A percentile compares a stretch with the other conserved stretches of the same genome.
These are phyloP conservation scores for Falcaria lacertinaria DNA, from an alignment of 2,888 invertebrate species.

Conservation along the genomic window DNA sequence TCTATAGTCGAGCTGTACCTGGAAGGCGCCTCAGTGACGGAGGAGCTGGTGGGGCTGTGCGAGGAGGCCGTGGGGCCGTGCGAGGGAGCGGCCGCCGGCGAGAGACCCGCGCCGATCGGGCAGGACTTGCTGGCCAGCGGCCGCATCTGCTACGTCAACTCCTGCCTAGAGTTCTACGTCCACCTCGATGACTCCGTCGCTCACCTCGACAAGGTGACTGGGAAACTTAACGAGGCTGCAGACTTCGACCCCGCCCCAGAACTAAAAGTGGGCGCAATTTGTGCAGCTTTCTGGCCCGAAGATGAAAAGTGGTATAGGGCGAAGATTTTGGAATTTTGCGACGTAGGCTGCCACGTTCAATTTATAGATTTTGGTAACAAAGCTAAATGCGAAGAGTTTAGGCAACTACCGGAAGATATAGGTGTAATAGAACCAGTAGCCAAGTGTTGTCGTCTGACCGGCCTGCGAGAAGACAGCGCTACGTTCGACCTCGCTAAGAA, in stretches of 20 bases:
- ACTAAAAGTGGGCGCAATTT: constrained; percentile 79
- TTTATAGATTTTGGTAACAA: constrained; percentile 87
- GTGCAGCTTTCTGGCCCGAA: constrained; percentile 83
- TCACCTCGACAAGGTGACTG: constrained; percentile 81
- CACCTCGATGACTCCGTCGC: constrained; percentile 80
- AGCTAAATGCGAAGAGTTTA: constrained; percentile 79
- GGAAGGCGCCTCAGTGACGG: constrained; percentile 82
- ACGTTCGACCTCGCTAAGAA: constrained; percentile 62
- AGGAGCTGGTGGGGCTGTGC: constrained; percentile 78
- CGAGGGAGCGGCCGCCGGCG: constrained; percentile 53
- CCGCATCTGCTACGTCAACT: constrained; percentile 83
- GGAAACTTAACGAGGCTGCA: constrained; percentile 72
- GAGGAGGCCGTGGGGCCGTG: constrained; percentile 77
- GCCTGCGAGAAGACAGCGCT: constrained; percentile 58
- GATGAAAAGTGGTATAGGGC: constrained; percentile 85
- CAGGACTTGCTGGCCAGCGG: constrained; percentile 74
- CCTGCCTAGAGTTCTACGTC: constrained; percentile 86
- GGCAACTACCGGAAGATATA: constrained; percentile 81
- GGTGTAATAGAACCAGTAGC: constrained; percentile 79
- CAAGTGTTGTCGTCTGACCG: constrained; percentile 80
- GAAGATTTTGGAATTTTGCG: constrained; percentile 79
- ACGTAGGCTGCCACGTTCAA: constrained; percentile 77
- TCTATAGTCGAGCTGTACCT: constrained; percentile 81
- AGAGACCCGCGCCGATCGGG: constrained; percentile 62
- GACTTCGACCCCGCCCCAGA: constrained; percentile 74